phyloP scores from a whole-genome alignment of 2,797 vertebrate species.

The Triplophysa bombifrons region DNA sequence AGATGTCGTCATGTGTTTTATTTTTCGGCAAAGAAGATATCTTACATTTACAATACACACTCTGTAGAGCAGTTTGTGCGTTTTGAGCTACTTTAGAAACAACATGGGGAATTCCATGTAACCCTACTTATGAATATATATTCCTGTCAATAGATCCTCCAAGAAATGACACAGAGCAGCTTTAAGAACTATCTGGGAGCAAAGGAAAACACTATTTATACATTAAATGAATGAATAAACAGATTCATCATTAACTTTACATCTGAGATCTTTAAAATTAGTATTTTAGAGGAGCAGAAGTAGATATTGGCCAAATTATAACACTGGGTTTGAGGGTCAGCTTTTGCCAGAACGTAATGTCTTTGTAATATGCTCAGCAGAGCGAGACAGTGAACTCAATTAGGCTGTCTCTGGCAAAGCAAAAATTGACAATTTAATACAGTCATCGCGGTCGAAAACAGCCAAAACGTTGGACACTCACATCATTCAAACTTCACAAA shows the following conservation, averaged over 20 bases:
- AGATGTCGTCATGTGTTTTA: no score
- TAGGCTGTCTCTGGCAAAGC: constrained; percentile 35
- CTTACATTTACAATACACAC: no score
- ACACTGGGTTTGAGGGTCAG: constrained; percentile 30
- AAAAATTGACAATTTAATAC: constrained; percentile 43
- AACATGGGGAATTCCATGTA: no score
- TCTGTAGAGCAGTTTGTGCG: no score
- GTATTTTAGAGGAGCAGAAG: constrained; percentile 7
- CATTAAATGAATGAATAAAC: not conserved
- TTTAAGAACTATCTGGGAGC: no score
- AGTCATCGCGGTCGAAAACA: constrained; percentile 13
- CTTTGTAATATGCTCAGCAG: constrained; percentile 45
- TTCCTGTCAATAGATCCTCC: no score
- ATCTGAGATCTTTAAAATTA: constrained; percentile 28
- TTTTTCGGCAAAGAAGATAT: no score
- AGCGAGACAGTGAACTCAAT: constrained; percentile 47
- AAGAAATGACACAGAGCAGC: no score
- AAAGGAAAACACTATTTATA: no score
- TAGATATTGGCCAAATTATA: constrained; percentile 38
- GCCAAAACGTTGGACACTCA: constrained; percentile 9
- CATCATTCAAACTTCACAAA: constrained; percentile 26
- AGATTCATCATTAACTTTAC: not conserved
- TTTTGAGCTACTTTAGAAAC: no score
- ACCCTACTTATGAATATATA: no score
- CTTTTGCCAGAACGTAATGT: constrained; percentile 44